Evolutionary conservation across 2,888 invertebrate species (phyloP).

Genomic region (Drosophila cognata): DNA sequence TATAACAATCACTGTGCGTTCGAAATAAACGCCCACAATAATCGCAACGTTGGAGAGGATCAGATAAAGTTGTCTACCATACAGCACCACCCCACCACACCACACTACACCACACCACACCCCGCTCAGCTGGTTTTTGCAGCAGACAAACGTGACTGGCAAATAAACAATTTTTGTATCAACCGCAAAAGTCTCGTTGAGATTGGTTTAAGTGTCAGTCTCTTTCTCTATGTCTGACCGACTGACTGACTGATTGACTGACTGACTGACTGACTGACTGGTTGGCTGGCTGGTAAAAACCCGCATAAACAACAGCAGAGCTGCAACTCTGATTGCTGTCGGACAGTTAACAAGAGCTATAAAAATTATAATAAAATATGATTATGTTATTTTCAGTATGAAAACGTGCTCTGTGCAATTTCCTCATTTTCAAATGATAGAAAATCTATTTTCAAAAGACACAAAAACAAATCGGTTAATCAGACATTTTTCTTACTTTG

Average conservation of each 20-base stretch:
- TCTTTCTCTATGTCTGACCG: conserved; percentile 3
- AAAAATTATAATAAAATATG: conserved; percentile 44
- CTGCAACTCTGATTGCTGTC: not conserved
- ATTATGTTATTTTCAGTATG: conserved; percentile 41
- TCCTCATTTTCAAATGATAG: conserved; percentile 16
- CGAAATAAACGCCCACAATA: conserved; percentile 69
- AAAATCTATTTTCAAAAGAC: conserved; percentile 40
- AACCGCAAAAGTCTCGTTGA: conserved; percentile 52
- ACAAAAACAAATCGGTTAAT: conserved; percentile 9
- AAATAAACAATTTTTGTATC: conserved; percentile 65
- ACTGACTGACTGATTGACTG: conserved; percentile 12
- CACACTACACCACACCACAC: not conserved
- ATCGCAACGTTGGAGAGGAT: conserved; percentile 53
- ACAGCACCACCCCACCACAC: not conserved
- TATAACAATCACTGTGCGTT: conserved; percentile 68
- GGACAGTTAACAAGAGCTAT: conserved; percentile 4
- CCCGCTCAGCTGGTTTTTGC: conserved; percentile 33
- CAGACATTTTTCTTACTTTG: conserved; percentile 13
- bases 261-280: not conserved
- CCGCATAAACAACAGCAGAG: not conserved
- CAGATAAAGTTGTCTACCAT: conserved; percentile 54
- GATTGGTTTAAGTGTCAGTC: conserved; percentile 51
- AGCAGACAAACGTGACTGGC: conserved; percentile 72
- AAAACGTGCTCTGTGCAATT: conserved; percentile 42
- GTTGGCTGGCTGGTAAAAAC: not conserved